Conservation (phyloP, 2,113 vertebrate genomes). For the Clupea harengus region DNA sequence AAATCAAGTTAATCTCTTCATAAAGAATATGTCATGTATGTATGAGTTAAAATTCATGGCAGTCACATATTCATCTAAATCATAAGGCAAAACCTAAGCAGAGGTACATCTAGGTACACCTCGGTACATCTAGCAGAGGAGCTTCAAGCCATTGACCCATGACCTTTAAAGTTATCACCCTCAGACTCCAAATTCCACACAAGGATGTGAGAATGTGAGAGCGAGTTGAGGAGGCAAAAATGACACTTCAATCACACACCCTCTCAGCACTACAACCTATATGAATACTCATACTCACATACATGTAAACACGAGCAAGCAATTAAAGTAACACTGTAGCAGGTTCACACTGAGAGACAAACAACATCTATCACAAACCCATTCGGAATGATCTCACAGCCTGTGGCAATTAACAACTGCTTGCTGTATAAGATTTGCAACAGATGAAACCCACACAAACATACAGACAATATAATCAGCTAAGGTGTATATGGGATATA, state of each 20-base stretch:
- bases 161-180: conserved; percentile 37
- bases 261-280: not conserved
- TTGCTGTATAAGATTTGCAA: not conserved
- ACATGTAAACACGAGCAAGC: conserved; percentile 12
- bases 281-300: conserved; percentile 36
- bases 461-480: conserved; percentile 26
- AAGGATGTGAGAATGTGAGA: conserved; percentile 46
- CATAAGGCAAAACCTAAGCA: not conserved
- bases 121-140: not conserved
- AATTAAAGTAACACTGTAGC: conserved; percentile 42
- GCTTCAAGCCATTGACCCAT: conserved; percentile 35
- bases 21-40: not conserved
- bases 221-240: conserved; percentile 36
- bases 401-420: not conserved
- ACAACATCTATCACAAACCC: conserved; percentile 38
- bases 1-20: not conserved
- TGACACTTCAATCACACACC: conserved; percentile 19
- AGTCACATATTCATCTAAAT: not conserved
- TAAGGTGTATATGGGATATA: conserved; percentile 8
- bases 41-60: not conserved
- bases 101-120: too few relatives aligned
- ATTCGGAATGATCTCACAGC: not conserved
- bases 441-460: not conserved
- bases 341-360: conserved; percentile 43
- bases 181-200: conserved; percentile 53